Evolutionary conservation across 2,113 vertebrate species (phyloP), one percentile per base, ranked within the genome.

Genomic region (Stictonetta naevosa): DNA sequence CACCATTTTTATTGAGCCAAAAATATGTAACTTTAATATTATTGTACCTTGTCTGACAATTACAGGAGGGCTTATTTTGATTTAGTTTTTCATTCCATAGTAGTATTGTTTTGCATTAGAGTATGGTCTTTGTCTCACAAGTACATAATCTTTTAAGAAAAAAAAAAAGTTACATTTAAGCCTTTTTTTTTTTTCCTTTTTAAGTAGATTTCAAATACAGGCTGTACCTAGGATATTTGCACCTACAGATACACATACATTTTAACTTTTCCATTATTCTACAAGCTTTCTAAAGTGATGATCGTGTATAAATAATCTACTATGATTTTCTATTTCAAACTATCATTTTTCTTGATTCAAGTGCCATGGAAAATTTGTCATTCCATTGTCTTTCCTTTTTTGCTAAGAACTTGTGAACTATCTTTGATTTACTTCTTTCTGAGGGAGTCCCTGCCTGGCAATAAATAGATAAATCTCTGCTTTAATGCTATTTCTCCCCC

Each of bases 341-440:
- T 28, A 29, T 5, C 31, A 16, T 31, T 86, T 82, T 86, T 29
- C 48, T 79, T 78, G 26, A 68, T 82, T 82, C 79, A 74, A 75
- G 26, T 4, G 11, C 29, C 26, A 7, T 38, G n/a, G 23, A 83
- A 83, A 78, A 56, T 40, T 69, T 90, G 48, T 75, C 31, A 78
- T 89, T 87, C 11, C 19, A 10, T 23, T 81, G 68, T 58, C 12
- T 91, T 63, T 89, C 86, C 9, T 16, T 84, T 59, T 78, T 75
- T 67, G 31, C 19, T 52, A 59, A 68, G 25, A 62, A 18, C 50
- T 1, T 29, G 31, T 44, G 52, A 92, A 26, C 40, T 59, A 77
- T 36, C 42, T 90, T 86, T 95, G 89, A 84, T 95, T 93, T 88
- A 71, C 46, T 91, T 69, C 83, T 93, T 93, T 88, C 79, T 81